Conservation (phyloP, 2,797 vertebrate species). For the Phataginus tricuspis region DNA sequence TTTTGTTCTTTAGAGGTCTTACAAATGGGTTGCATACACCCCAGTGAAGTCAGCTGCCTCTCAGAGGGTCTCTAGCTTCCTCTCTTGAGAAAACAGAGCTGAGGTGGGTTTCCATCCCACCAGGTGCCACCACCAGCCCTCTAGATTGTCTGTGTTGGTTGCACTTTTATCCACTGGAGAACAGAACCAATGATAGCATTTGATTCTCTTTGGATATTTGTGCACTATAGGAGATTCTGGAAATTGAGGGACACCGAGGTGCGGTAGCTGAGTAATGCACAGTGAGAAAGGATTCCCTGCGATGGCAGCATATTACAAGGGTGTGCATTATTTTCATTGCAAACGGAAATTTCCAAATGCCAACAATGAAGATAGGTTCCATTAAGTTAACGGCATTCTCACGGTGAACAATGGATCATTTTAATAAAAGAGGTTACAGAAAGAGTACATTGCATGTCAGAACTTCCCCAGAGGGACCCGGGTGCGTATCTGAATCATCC, state of each 20-base stretch:
- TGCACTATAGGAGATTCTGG: background rate
- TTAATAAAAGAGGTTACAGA: background rate
- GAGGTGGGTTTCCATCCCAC: background rate
- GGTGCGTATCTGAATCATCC: background rate
- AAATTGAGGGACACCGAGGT: background rate
- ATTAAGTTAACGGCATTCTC: background rate
- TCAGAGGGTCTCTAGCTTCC: background rate
- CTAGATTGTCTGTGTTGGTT: background rate
- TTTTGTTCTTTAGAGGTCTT: background rate
- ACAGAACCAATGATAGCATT: background rate
- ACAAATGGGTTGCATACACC: background rate
- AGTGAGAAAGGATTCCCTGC: background rate
- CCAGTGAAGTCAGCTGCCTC: background rate
- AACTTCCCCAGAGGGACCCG: background rate
- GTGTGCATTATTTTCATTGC: background rate
- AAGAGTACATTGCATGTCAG: background rate
- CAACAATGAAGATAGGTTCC: background rate
- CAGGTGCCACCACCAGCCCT: background rate
- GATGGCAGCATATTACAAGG: background rate
- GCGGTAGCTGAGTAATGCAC: fast-evolving
- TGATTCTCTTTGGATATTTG: background rate
- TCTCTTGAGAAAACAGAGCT: background rate
- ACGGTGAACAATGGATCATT: background rate
- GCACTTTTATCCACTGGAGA: background rate
- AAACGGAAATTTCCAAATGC: background rate